phyloP scores from a whole-genome alignment of 1,140 invertebrate species.

The Cheumatopsyche charites region DNA sequence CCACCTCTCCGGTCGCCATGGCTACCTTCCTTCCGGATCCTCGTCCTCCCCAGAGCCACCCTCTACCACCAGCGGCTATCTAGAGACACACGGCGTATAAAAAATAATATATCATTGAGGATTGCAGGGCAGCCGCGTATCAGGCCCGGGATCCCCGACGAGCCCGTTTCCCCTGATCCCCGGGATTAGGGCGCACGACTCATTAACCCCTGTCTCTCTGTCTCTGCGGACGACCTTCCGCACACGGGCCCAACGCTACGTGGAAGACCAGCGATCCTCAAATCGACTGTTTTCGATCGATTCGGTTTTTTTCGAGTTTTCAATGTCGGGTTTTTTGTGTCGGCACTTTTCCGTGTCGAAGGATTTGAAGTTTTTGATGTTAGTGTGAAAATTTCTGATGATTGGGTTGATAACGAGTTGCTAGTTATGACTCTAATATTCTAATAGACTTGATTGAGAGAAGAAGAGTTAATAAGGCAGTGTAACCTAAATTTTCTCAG shows the following conservation, averaged over 20 bases:
- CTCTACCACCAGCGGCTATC: constrained; percentile 30
- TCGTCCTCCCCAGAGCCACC: too few species aligned
- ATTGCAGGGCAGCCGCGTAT: constrained; percentile 47
- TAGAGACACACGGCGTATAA: constrained; percentile 47
- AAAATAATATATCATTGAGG: constrained; percentile 50
- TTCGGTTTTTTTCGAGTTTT: too few species aligned
- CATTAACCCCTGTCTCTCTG: constrained; percentile 47
- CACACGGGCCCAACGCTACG: constrained; percentile 24
- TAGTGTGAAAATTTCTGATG: too few species aligned
- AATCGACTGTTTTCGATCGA: neutral
- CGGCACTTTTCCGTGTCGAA: too few species aligned
- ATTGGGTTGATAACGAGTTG: too few species aligned
- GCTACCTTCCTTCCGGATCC: neutral
- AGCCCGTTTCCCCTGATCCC: constrained; percentile 46
- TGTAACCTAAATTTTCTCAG: too few species aligned
- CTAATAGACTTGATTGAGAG: too few species aligned
- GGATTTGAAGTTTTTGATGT: too few species aligned
- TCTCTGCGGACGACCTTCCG: constrained; percentile 36
- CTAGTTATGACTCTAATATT: too few species aligned
- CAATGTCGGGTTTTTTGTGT: too few species aligned
- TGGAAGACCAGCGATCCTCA: neutral
- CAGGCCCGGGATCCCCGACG: constrained; percentile 41
- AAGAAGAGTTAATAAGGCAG: too few species aligned
- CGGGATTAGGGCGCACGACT: constrained; percentile 49
- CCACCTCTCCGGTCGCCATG: constrained; percentile 19